Percentiles rank a stretch among this genome's conserved stretches.
Evolutionary conservation across 2,113 vertebrate species (phyloP).

Genomic region (Rhabdomys dilectus): DNA sequence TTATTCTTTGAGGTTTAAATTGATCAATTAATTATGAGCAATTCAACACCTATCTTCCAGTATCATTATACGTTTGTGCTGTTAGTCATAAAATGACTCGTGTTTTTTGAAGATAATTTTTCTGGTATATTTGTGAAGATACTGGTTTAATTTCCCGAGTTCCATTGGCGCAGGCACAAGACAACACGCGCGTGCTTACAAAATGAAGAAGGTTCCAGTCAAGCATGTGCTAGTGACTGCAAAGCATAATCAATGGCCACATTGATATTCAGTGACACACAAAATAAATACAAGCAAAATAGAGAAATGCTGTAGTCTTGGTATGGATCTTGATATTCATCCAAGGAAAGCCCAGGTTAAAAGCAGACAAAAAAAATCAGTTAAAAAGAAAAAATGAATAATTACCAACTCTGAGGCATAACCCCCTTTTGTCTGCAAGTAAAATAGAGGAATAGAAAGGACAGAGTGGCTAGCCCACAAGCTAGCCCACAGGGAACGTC

Average conservation of each 20-base stretch:
- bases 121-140: constrained; percentile 37
- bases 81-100: constrained; percentile 58
- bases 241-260: neutral
- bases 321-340: neutral
- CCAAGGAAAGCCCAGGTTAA: neutral
- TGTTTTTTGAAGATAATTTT: constrained; percentile 62
- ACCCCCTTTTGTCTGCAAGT: neutral
- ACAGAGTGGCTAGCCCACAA: neutral
- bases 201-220: neutral
- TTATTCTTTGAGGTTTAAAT: constrained; percentile 69
- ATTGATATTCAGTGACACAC: neutral
- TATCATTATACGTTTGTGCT: constrained; percentile 47
- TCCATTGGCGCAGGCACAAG: neutral
- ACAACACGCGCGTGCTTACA: neutral
- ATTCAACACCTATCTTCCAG: constrained; percentile 49
- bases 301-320: neutral
- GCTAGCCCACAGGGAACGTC: neutral
- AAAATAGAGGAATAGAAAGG: neutral
- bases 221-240: neutral
- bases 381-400: constrained; percentile 44
- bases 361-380: neutral
- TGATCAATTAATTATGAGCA: constrained; percentile 69
- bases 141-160: constrained; percentile 24
- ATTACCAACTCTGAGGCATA: neutral
- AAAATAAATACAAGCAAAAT: neutral